Evolutionary conservation across 2,888 invertebrate genomes (phyloP), one percentile per base, ranked within the genome.

Genomic region (Branchellion lobata): DNA sequence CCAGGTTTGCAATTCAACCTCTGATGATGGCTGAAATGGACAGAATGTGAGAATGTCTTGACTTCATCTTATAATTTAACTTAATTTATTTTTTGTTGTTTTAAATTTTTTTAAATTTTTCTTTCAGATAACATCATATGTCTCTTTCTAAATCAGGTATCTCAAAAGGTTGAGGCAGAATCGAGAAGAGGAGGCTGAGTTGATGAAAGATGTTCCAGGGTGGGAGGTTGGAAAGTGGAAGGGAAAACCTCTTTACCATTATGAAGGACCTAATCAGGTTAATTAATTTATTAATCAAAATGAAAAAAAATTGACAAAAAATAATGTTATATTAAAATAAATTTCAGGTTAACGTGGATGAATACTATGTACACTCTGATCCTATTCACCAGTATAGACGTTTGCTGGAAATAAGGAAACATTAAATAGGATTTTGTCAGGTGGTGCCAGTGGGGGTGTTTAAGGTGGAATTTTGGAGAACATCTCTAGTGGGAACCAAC

Each of bases 141-240:
- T n/a, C n/a, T n/a, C n/a, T n/a, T n/a, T n/a, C n/a, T n/a, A n/a
- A n/a, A n/a, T n/a, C 83, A 91, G 91, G 78, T 88, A 87, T 84
- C 86, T 96, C 86, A 94, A 92, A 85, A 93, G 94, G 84, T 84
- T 93, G 53, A 90, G 92, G 78, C 90, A 90, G 80, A 93, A 94
- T 87, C 91, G 94, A 24, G 94, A 94, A 24, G 92, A 92, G 82
- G 96, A 96, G 88, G 90, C 90, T 0, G 91, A 93, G 79, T 89
- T 96, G 47, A 97, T 97, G 96, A 91, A 91, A 83, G 91, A 95
- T 87, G 93, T 94, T 21, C 92, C 93, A 80, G 93, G 93, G 83
- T 96, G 96, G 96, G 91, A 93, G 89, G 92, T 92, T 5, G 97
- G 96, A 72, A 96, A 93, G 0, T 93, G 91, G 88, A 94, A 92